A percentile compares a stretch with the other conserved stretches of the same genome.
Conservation (phyloP, 2,888 invertebrate species). For the Brenthis hecate region DNA sequence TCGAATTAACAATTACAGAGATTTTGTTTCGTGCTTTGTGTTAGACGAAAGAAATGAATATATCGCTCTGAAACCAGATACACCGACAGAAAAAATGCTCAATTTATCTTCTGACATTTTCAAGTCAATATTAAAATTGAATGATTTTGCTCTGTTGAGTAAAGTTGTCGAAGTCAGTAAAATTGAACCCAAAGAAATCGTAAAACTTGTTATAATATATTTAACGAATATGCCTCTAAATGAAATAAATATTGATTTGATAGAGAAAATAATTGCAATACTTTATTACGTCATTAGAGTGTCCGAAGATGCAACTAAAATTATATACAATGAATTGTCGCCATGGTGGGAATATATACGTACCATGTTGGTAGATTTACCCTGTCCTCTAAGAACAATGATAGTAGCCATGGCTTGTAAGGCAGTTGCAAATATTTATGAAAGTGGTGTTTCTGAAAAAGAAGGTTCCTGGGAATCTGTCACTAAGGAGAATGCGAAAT, state of each 20-base stretch:
- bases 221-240: slow-evolving; percentile 86
- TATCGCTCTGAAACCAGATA: slow-evolving; percentile 57
- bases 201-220: slow-evolving; percentile 87
- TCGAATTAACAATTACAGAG: slow-evolving; percentile 73
- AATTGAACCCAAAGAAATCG: slow-evolving; percentile 83
- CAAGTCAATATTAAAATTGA: slow-evolving; percentile 75
- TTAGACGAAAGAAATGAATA: slow-evolving; percentile 60
- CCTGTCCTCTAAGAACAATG: slow-evolving; percentile 89
- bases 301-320: slow-evolving; percentile 82
- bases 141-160: slow-evolving; percentile 53
- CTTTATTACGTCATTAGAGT: slow-evolving; percentile 85
- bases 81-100: slow-evolving; percentile 57
- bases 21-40: slow-evolving; percentile 81
- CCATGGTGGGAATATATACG: slow-evolving; percentile 92
- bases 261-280: slow-evolving; percentile 86
- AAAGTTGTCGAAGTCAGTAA: slow-evolving; percentile 57
- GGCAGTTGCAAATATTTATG: slow-evolving; percentile 84
- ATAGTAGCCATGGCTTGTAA: slow-evolving; percentile 92
- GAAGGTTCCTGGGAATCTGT: slow-evolving; percentile 90
- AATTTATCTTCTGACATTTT: slow-evolving; percentile 62
- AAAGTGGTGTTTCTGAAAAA: slow-evolving; percentile 66
- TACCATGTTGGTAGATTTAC: slow-evolving; percentile 86
- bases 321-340: slow-evolving; percentile 87
- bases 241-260: slow-evolving; percentile 78
- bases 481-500: slow-evolving; percentile 92